These are phyloP conservation scores for Eretmocerus hayati DNA, from an alignment of 2,888 invertebrate species.

Conservation along the genomic window DNA sequence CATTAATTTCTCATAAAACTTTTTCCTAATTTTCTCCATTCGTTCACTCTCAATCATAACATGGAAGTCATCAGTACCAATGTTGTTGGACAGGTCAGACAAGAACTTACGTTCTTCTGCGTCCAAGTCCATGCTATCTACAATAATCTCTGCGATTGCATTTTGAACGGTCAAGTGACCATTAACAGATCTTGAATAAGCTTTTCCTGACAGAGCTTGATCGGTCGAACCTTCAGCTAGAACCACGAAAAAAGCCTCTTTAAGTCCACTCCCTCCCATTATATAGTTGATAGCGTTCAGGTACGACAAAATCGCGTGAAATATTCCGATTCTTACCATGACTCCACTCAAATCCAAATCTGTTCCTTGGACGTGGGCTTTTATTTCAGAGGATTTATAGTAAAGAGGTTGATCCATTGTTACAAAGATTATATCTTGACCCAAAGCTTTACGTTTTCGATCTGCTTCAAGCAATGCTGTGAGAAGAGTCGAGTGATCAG, in stretches of 20 bases:
- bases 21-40: not conserved
- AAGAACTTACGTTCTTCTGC: not conserved
- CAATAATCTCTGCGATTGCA: conserved; percentile 1
- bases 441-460: conserved; percentile 26
- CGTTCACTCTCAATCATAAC: not conserved
- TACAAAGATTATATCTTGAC: not conserved
- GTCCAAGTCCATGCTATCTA: not conserved
- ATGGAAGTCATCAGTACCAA: not conserved
- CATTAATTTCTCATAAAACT: not conserved
- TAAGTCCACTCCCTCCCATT: conserved; percentile 17
- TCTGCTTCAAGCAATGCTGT: not conserved
- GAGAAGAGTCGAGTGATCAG: not conserved
- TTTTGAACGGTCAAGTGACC: not conserved
- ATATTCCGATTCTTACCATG: not conserved
- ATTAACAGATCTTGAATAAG: conserved; percentile 8
- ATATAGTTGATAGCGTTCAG: conserved; percentile 18
- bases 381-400: not conserved
- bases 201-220: conserved; percentile 1
- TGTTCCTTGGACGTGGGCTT: not conserved
- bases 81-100: not conserved
- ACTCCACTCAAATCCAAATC: not conserved
- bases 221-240: conserved; percentile 11
- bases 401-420: not conserved
- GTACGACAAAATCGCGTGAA: conserved; percentile 11
- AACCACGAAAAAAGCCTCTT: conserved; percentile 5